Evolutionary conservation across 2,113 vertebrate genomes (phyloP), one percentile per base, ranked within the genome.

Genomic region (Salvelinus alpinus): DNA sequence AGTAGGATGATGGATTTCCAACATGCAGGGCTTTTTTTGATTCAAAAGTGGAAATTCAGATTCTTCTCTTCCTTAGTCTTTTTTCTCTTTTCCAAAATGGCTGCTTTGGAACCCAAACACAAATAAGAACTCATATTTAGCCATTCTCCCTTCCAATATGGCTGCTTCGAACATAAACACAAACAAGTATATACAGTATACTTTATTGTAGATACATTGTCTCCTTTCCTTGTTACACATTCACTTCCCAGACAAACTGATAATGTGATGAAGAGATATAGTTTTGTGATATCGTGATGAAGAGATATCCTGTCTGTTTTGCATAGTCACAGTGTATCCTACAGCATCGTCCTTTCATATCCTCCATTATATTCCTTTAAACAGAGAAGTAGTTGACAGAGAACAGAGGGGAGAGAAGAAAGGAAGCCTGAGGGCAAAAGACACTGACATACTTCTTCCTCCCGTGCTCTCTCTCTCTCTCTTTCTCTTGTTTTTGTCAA

Each of bases 1-100:
- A 72, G 62, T 44, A 44, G 62, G 75, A 81, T 18, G 16, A 54
- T 18, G 81, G 81, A 85, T 87, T 89, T 81, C 78, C 84, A 81
- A 67, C 76, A 69, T 29, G 72, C 67, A 68, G 2, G 54, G 38
- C 78, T 72, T 77, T 27, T 44, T 54, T 54, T 85, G 78, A 86
- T 84, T 74, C 82, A 62, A 44, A 4, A 62, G 16, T 14, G 31
- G 14, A 79, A 80, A 75, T 74, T 85, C 79, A n/a, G 78, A 84
- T 83, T 76, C 3, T 71, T 85, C 76, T 77, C 8, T 44, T 11
- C 84, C 75, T 72, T 83, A 77, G 81, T 70, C 22, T 87, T 54
- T 54, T 54, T 54, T 54, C 9, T 11, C 9, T 44, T 44, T 89
- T 80, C 79, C 84, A 80, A 67, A 29, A 71, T 4, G 59, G 25